Evolutionary conservation across 2,113 vertebrate genomes (phyloP), one percentile per base, ranked within the genome.

Genomic region (Azemiops feae): DNA sequence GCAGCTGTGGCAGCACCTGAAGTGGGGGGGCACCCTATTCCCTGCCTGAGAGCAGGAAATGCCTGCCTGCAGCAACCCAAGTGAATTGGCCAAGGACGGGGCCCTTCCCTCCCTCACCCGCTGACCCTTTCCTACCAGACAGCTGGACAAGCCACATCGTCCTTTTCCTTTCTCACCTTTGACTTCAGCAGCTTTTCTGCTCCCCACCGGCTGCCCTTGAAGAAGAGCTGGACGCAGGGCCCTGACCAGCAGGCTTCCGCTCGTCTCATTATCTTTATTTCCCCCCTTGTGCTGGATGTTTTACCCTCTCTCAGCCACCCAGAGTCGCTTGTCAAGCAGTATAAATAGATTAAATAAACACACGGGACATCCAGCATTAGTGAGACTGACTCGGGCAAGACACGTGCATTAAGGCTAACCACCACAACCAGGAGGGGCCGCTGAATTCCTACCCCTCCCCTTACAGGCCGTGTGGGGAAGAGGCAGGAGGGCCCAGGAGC

Each of bases 351-450:
- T 34, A 74, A 74, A n/a, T 6, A 69, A 69, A 69, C 30, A 34
- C 11, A 34, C 1, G 4, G 64, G 64, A 74, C 64, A 18, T 14
- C 27, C 60, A n/a, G 27, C 3, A 2, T 74, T 74, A 34, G n/a
- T 5, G 64, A 34, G n/a, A 69, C 30, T 5, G 64, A 69, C 27
- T 69, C 30, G 30, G 27, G 30, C 1, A 10, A 1, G 30, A 69
- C 12, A 7, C n/a, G 12, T 2, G n/a, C 64, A 74, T 8, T 34
- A 74, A 74, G 69, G n/a, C 30, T 18, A 20, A 18, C n/a, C n/a
- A 39, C 1, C 0, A 0, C 64, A 6, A 18, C 69, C n/a, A 18
- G n/a, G n/a, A 74, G 14, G n/a, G 5, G 69, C 1, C 1, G 14
- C 69, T 74, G 5, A 74, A 34, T 34, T 74, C 69, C 69, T 39